Evolutionary conservation across 1,140 invertebrate species (phyloP).

Genomic region (Trachelipus rathkii): DNA sequence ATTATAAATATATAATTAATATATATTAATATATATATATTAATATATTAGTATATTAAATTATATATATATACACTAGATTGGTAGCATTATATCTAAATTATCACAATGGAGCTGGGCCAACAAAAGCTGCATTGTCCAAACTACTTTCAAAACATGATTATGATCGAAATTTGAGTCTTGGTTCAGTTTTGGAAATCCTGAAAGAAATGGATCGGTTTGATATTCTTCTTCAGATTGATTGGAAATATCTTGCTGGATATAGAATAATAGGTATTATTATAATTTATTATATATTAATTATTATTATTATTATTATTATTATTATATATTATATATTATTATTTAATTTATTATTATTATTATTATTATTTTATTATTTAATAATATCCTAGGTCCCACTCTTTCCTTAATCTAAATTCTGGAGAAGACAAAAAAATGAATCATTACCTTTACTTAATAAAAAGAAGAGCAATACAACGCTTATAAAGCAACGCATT

Average conservation of each 20-base stretch:
- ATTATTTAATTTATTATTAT: no score
- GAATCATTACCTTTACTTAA: no score
- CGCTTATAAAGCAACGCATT: no score
- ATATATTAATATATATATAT: background rate
- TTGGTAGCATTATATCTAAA: background rate
- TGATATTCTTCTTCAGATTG: conserved; percentile 8
- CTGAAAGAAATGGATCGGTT: background rate
- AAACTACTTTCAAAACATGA: background rate
- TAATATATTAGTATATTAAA: background rate
- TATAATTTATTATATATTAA: no score
- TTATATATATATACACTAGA: background rate
- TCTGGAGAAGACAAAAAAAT: no score
- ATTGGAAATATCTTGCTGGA: background rate
- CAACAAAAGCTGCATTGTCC: background rate
- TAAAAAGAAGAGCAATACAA: no score
- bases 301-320: no score
- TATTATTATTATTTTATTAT: no score
- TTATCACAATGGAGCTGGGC: background rate
- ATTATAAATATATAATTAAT: background rate
- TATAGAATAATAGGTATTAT: background rate
- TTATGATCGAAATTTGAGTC: conserved; percentile 1
- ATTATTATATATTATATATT: no score
- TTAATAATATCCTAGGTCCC: no score
- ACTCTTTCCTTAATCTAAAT: no score
- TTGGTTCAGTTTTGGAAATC: background rate